Evolutionary conservation across 2,113 vertebrate genomes (phyloP), one percentile per base, ranked within the genome.

Genomic region (Plecturocebus donacophilus): DNA sequence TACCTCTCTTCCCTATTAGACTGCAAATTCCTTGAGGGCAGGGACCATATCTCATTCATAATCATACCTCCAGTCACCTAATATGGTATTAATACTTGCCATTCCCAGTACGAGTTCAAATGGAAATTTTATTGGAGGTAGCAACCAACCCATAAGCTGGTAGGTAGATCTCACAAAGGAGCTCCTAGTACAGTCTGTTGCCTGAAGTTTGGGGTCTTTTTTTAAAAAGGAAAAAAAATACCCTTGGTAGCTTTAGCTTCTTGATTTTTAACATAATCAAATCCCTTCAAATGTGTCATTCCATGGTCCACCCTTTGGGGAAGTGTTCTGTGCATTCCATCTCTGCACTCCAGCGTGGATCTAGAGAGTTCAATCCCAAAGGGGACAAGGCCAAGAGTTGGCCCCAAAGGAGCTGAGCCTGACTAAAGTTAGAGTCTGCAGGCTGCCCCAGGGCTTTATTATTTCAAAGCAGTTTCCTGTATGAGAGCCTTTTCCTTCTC

Each of bases 21-120:
- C 68, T 94, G 79, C 96, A 95, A 97, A 98, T 97, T 98, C 97
- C 97, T 98, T 97, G 95, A 97, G 75, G 96, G 95, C 87, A 97
- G 84, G 89, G 80, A 96, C 96, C 95, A 2, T 97, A 88, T 97
- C 96, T 93, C 25, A 47, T 89, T 96, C 94, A 86, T 93, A 91
- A 95, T 86, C 84, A 64, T 90, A 95, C 87, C 88, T 96, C 47
- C n/a, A 83, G 91, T 35, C 38, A 70, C 94, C 66, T 81, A 90
- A 90, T 81, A 56, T 8, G n/a, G 54, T 64, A 64, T 64, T 64
- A 30, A 64, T 90, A 84, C 81, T 96, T 95, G 79, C 30, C 68
- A 82, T 91, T 47, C 80, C 11, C 42, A 71, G 47, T 52, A 84
- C 66, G 70, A 93, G 90, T 94, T 89, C 58, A 58, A 66, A 87